Percentiles rank a stretch among this genome's conserved stretches.
Conservation (phyloP, 2,797 vertebrate genomes). For the Chrysolophus pictus region DNA sequence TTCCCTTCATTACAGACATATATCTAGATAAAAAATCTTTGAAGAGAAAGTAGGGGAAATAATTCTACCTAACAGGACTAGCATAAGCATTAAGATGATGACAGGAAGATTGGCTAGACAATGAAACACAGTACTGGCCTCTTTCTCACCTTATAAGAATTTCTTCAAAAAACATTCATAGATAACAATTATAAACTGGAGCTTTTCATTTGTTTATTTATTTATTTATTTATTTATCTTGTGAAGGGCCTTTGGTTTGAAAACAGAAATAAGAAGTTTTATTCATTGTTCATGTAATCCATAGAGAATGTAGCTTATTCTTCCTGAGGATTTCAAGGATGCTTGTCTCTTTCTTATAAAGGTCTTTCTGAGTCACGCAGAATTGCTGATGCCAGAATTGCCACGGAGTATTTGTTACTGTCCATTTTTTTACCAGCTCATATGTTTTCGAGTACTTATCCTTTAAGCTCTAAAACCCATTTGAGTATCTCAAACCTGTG, state of each 20-base stretch:
- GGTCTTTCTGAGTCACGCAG: background rate
- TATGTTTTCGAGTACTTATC: background rate
- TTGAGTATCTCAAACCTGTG: background rate
- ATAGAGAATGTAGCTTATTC: background rate
- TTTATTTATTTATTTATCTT: background rate
- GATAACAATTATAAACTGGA: background rate
- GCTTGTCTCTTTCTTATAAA: background rate
- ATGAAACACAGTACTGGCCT: background rate
- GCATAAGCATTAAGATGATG: background rate
- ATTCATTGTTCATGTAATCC: background rate
- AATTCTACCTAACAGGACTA: background rate
- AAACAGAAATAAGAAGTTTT: background rate
- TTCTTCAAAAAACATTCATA: background rate
- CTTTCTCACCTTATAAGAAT: background rate
- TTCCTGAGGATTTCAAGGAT: background rate
- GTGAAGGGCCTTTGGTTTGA: background rate
- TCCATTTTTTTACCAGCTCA: background rate
- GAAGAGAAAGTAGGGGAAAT: slow-evolving; percentile 23
- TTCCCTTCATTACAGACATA: background rate
- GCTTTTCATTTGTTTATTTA: background rate
- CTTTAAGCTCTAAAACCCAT: background rate
- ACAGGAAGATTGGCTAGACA: background rate
- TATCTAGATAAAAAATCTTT: background rate
- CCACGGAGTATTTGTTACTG: background rate
- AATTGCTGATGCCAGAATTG: background rate